Percentiles rank a stretch among this genome's conserved stretches.
phyloP scores from a whole-genome alignment of 2,113 vertebrate genomes.

The Cacatua alba region DNA sequence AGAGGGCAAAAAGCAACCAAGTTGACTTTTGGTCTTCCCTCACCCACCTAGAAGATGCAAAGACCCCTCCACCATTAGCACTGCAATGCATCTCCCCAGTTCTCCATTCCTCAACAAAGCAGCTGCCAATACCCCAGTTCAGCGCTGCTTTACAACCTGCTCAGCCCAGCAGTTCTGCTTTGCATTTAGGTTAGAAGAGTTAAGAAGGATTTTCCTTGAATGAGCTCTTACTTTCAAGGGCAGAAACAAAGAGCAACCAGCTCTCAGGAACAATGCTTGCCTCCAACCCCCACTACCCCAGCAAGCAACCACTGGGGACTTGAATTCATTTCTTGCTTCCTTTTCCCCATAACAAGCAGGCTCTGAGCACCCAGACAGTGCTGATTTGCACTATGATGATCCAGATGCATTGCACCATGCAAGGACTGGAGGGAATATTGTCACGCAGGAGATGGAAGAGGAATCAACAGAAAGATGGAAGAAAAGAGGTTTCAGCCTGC shows the following conservation, averaged over 20 bases:
- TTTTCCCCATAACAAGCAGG: not conserved
- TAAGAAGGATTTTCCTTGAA: not conserved
- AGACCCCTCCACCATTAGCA: not conserved
- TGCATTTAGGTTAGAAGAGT: not conserved
- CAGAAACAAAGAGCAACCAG: not conserved
- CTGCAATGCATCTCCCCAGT: not conserved
- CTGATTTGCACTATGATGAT: not conserved
- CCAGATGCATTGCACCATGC: not conserved
- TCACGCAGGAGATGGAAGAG: not conserved
- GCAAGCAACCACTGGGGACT: not conserved
- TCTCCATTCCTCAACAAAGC: not conserved
- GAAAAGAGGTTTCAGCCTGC: not conserved
- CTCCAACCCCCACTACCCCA: not conserved
- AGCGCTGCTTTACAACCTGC: not conserved
- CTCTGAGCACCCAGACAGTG: not conserved
- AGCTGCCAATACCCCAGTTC: not conserved
- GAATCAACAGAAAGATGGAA: not conserved
- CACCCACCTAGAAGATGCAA: not conserved
- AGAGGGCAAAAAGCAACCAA: not conserved
- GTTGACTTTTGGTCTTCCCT: not conserved
- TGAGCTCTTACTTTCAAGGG: not conserved
- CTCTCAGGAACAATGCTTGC: not conserved
- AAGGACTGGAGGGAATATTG: not conserved
- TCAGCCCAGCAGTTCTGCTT: not conserved
- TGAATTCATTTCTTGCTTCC: not conserved